phyloP scores from a whole-genome alignment of 2,888 invertebrate genomes.

The Nomada fucata region DNA sequence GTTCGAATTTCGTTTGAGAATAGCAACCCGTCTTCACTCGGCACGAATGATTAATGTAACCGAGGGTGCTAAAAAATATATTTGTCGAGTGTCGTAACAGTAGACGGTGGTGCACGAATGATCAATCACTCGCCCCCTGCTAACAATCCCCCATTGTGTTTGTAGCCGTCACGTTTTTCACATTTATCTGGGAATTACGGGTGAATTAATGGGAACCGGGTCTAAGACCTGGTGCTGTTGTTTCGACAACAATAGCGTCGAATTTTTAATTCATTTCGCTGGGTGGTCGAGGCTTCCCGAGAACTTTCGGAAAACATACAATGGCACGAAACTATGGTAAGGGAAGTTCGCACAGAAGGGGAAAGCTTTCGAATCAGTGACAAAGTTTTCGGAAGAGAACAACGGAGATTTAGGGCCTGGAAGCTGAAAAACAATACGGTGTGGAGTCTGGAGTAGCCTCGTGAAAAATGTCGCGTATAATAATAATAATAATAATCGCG shows the following conservation, averaged over 20 bases:
- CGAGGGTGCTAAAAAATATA: constrained; percentile 25
- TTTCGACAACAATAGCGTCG: neutral
- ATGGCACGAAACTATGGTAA: no score
- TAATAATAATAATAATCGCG: constrained; percentile 39
- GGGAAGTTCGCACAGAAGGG: no score
- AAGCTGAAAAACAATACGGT: neutral
- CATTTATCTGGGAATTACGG: constrained; percentile 21
- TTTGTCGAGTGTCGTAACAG: constrained; percentile 26
- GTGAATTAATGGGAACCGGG: constrained; percentile 21
- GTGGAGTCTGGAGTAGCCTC: neutral
- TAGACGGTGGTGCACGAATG: constrained; percentile 10
- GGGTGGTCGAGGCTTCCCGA: constrained; percentile 1
- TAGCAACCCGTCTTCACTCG: neutral
- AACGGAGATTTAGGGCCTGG: neutral
- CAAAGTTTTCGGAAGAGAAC: constrained; percentile 22
- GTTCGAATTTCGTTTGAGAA: neutral
- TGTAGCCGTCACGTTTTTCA: constrained; percentile 1
- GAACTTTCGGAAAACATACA: neutral
- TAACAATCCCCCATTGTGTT: constrained; percentile 4
- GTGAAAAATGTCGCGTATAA: constrained; percentile 8
- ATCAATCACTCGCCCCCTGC: constrained; percentile 21
- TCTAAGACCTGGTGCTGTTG: constrained; percentile 2
- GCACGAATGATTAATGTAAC: constrained; percentile 24
- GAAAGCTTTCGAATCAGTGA: constrained; percentile 22
- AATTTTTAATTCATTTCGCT: constrained; percentile 24